Evolutionary conservation across 2,888 invertebrate genomes (phyloP), one percentile per base, ranked within the genome.

Genomic region (Rapana venosa): DNA sequence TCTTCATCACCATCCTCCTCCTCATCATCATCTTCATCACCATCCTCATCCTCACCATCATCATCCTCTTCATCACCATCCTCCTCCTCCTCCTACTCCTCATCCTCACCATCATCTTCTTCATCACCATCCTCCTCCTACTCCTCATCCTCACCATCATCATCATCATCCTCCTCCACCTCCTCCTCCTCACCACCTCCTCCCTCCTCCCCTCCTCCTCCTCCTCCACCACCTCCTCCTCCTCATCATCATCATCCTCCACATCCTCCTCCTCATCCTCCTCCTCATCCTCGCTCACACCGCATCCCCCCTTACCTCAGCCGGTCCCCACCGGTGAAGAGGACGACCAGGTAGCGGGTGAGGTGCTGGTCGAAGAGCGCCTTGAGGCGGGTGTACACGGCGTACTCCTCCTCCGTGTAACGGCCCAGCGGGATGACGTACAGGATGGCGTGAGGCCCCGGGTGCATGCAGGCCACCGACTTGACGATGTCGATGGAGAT

Each of bases 361-460:
- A 88, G 32, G 22, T 56, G 77, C 4, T 13, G 1, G 81, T 88
- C 88, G 32, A 88, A 88, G 32, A 88, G 20, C 5, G 56, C 81
- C 61, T 79, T 88, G 30, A 88, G 58, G 20, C 88, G 81, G 0
- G 32, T 79, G 88, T 81, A 88, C 8, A 81, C 88, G 35, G 56
- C 81, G 35, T 88, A 77, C 56, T 88, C 88, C 79, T 88, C 88
- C 58, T 88, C 79, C 22, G 88, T 88, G 88, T 79, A 88, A 35
- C 88, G 88, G 79, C 88, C 81, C 58, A 88, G 47, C 22, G 47
- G 77, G 58, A 88, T 61, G 81, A 81, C 81, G 88, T 88, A 88
- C 26, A 88, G 88, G 26, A 88, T 58, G 35, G 88, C 88, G 61
- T 79, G 79, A 26, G 88, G 88, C 0, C 88, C 88, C 58, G 88